A percentile compares a stretch with the other conserved stretches of the same genome.
phyloP scores from a whole-genome alignment of 2,888 invertebrate species.

The Pantelozetes paolii region DNA sequence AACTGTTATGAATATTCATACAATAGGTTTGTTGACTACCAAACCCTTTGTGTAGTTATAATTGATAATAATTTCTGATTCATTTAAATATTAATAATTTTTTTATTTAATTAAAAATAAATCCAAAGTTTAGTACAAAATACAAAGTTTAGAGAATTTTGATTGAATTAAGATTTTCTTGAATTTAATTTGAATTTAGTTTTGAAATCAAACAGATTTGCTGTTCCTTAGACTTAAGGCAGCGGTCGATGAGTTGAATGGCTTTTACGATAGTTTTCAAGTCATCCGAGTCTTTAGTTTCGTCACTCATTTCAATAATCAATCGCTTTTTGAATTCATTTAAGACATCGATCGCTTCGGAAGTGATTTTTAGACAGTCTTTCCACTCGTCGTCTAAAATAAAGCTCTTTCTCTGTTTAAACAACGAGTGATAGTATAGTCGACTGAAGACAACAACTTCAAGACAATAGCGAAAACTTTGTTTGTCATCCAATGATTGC shows the following conservation, averaged over 20 bases:
- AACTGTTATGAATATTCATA: too few relatives aligned
- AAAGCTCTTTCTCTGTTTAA: background rate
- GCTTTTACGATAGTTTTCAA: background rate
- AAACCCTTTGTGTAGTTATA: too few relatives aligned
- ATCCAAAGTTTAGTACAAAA: too few relatives aligned
- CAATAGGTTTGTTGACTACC: too few relatives aligned
- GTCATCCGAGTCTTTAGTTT: background rate
- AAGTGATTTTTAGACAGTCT: background rate
- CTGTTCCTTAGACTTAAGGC: background rate
- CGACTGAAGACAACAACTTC: conserved; percentile 16
- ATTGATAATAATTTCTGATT: too few relatives aligned
- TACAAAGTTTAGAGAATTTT: too few relatives aligned
- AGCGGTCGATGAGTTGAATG: background rate
- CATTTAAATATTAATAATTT: too few relatives aligned
- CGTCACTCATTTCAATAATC: background rate
- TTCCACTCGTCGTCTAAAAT: background rate
- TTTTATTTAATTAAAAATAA: too few relatives aligned
- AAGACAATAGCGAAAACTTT: background rate
- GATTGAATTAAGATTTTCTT: background rate
- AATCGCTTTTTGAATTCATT: background rate
- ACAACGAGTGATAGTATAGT: conserved; percentile 8
- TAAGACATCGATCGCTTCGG: background rate
- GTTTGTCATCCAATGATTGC: background rate
- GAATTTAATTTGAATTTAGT: too few relatives aligned
- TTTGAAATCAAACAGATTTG: background rate